Base-by-base conservation (phyloP, 2,113 vertebrate genomes). In the Euleptes europaea region DNA sequence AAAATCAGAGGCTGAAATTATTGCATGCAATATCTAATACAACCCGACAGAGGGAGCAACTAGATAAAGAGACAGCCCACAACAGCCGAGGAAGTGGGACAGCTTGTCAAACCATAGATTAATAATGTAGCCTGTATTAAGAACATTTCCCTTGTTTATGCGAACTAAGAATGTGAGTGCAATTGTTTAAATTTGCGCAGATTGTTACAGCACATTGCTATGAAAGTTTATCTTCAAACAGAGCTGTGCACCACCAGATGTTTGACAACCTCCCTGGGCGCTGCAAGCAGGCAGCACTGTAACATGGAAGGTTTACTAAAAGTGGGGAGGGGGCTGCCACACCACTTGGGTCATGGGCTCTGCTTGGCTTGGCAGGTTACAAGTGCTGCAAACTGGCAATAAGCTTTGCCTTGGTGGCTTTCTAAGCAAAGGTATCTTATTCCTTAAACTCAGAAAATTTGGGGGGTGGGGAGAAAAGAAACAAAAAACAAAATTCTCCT, bases 1-100 rank as follows among this genome's bases (percentile, higher is more conserved):
- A 91, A 33, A 77, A 82, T 31, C 80, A 72, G 17, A 49, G 9
- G 78, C 94, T 60, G 92, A 80, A 79, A 51, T 17, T 15, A 40
- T n/a, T n/a, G n/a, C 49, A 31, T 2, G 31, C 0, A 31, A 66
- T 38, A 71, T 23, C 23, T 74, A 57, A 72, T 83, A 79, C n/a
- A 71, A 69, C 40, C 35, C 65, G 81, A 77, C 8, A 78, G 66
- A 85, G 38, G 44, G 76, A 2, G 42, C 13, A 9, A 40, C 31
- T 60, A 23, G 63, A 60, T 60, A 75, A 72, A 0, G 49, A 60
- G 57, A 70, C 2, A 51, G 33, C 14, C 7, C 19, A 31, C 57
- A 44, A 54, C 8, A 14, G 42, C 23, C 21, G 35, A 19, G 23
- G 35, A 67, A 80, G 19, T 35, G 31, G 35, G 11, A 35, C 15